A percentile compares a stretch with the other conserved stretches of the same genome.
Evolutionary conservation across 2,113 vertebrate genomes (phyloP).

Genomic region (Protobothrops flavoviridis): DNA sequence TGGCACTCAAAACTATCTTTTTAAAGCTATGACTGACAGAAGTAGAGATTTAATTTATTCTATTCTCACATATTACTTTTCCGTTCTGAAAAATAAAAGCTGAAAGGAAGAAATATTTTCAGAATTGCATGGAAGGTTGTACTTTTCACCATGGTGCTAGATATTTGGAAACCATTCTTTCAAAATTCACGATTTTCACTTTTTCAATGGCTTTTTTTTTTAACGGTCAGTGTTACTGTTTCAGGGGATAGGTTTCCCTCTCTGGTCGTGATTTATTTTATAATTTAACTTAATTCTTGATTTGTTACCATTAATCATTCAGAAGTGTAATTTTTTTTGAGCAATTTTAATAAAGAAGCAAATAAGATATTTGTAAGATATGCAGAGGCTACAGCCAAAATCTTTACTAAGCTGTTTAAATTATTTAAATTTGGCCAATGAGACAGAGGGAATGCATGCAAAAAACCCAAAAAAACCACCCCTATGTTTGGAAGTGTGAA

Average conservation of each 20-base stretch:
- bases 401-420: neutral
- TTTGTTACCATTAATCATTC: neutral
- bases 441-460: neutral
- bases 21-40: neutral
- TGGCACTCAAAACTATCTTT: neutral
- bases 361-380: neutral
- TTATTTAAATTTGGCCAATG: neutral
- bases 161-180: neutral
- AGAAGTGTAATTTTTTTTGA: neutral
- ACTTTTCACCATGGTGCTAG: neutral
- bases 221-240: neutral
- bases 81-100: neutral
- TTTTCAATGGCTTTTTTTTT: neutral
- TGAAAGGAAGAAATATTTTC: neutral
- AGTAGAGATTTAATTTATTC: neutral
- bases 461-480: neutral
- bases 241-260: neutral
- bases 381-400: neutral
- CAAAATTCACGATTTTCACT: neutral
- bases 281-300: neutral
- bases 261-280: neutral
- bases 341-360: neutral
- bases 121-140: neutral
- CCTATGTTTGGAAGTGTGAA: neutral
- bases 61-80: neutral